phyloP scores from a whole-genome alignment of 37 sponge, comb jelly and placozoan genomes.

The Amphimedon queenslandica region DNA sequence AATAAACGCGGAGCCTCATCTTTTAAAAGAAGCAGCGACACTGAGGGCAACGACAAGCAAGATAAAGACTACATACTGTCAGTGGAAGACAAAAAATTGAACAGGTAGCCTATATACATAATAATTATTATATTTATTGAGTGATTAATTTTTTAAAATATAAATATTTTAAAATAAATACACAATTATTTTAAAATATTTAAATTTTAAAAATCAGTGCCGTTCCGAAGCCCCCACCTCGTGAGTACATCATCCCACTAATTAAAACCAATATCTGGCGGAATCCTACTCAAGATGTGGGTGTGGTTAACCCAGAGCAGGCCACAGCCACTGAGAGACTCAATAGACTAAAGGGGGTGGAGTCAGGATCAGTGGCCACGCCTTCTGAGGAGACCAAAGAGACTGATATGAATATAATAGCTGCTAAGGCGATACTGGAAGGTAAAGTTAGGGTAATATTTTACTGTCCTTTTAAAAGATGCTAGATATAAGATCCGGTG shows the following conservation, averaged over 20 bases:
- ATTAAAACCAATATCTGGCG: conserved; percentile 46
- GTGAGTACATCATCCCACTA: conserved; percentile 52
- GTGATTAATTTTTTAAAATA: no score
- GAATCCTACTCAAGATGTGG: background rate
- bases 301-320: background rate
- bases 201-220: conserved; percentile 23
- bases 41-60: conserved; percentile 5
- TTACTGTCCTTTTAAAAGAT: background rate
- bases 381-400: conserved; percentile 15
- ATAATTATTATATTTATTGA: no score
- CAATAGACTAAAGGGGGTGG: background rate
- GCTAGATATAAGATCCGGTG: background rate
- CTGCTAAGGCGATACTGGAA: conserved; percentile 65
- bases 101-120: conserved; percentile 73
- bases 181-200: no score
- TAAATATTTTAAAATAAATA: no score
- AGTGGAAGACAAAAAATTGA: conserved; percentile 48
- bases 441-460: conserved; percentile 10
- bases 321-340: background rate
- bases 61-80: conserved; percentile 54
- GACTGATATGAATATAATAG: conserved; percentile 41
- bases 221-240: conserved; percentile 32
- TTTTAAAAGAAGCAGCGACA: no score
- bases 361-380: conserved; percentile 1
- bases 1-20: no score